phyloP scores from a whole-genome alignment of 2,113 vertebrate species.

The Lota lota region DNA sequence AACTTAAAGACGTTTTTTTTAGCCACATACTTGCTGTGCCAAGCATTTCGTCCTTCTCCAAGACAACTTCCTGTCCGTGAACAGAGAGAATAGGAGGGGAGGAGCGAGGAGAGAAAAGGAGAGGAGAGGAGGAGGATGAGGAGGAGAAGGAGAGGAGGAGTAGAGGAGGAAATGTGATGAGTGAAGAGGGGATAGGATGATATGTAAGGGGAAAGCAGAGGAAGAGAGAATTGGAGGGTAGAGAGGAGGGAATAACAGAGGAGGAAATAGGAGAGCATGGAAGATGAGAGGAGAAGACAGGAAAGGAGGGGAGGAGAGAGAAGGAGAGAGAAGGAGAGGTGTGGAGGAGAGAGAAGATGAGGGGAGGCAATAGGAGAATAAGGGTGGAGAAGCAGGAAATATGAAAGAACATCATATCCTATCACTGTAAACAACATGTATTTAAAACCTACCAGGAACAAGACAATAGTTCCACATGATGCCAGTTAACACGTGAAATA shows the following conservation, averaged over 20 bases:
- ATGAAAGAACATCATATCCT: neutral
- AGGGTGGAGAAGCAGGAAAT: neutral
- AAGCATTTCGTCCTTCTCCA: slow-evolving; percentile 67
- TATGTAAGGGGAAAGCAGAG: no score
- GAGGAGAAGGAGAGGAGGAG: neutral
- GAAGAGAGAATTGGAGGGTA: no score
- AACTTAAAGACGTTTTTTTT: slow-evolving; percentile 68
- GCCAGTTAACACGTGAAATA: no score
- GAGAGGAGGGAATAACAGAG: no score
- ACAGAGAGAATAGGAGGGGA: slow-evolving; percentile 29
- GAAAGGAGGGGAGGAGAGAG: slow-evolving; percentile 3
- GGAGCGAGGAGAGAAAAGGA: neutral
- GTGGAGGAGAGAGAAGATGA: no score
- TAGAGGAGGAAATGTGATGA: no score
- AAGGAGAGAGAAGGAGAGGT: slow-evolving; percentile 21
- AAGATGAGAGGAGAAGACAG: slow-evolving; percentile 8
- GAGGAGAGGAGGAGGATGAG: no score
- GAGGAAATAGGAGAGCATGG: no score
- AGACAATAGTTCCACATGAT: no score
- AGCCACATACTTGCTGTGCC: slow-evolving; percentile 64
- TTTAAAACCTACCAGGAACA: no score
- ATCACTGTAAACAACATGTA: no score
- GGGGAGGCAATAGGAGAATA: no score
- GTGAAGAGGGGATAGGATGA: slow-evolving; percentile 2
- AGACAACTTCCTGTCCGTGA: slow-evolving; percentile 58